phyloP scores from a whole-genome alignment of 23 tunicate species.

The Trididemnum clinides region DNA sequence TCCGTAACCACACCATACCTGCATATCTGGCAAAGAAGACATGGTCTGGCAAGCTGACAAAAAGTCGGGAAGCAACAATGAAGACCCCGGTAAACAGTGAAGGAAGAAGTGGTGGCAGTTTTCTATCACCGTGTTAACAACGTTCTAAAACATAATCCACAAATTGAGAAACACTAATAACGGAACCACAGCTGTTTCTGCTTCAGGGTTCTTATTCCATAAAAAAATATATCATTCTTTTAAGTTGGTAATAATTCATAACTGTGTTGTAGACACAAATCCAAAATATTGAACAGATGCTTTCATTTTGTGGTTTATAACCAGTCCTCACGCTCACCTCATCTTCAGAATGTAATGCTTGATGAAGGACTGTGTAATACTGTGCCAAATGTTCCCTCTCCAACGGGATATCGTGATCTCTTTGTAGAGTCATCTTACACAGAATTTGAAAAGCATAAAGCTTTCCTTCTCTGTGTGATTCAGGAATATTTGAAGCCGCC shows the following conservation, averaged over 20 bases:
- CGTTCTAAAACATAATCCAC: conserved; percentile 60
- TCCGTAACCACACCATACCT: no score
- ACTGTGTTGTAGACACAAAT: no score
- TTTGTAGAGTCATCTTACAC: conserved; percentile 73
- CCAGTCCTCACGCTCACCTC: conserved; percentile 40
- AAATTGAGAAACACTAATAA: no score
- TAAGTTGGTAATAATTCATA: no score
- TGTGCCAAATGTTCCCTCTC: conserved; percentile 82
- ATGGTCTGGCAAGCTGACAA: conserved; percentile 80
- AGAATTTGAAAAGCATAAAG: conserved; percentile 79
- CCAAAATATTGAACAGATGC: no score
- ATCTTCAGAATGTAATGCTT: conserved; percentile 70
- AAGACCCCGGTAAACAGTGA: conserved; percentile 68
- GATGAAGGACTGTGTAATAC: conserved; percentile 71
- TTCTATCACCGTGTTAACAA: conserved; percentile 71
- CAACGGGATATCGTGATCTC: conserved; percentile 76
- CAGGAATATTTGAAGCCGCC: conserved; percentile 75
- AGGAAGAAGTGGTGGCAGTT: conserved; percentile 71
- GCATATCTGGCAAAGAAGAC: conserved; percentile 59
- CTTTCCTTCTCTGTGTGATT: conserved; percentile 83
- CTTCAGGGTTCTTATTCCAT: no score
- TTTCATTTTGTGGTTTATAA: no score
- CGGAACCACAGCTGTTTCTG: no score
- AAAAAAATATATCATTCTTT: no score
- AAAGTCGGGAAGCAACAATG: conserved; percentile 74